Percentiles rank a stretch among this genome's conserved stretches.
Evolutionary conservation across 2,888 invertebrate species (phyloP).

Genomic region (Watsonalla binaria): DNA sequence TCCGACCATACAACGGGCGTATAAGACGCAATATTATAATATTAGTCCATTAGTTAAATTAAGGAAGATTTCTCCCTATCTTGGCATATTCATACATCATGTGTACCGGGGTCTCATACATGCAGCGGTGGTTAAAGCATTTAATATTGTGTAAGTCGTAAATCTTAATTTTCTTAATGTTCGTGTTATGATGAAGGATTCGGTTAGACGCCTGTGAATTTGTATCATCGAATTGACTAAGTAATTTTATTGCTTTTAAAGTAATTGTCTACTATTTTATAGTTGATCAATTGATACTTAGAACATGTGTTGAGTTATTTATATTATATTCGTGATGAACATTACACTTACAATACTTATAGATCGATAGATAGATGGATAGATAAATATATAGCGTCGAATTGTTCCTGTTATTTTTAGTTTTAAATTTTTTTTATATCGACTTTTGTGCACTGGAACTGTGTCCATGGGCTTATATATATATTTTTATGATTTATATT

Average conservation of each 20-base stretch:
- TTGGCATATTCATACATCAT: conserved; percentile 65
- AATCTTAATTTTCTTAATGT: conserved; percentile 64
- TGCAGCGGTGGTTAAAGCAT: conserved; percentile 66
- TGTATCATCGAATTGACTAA: background rate
- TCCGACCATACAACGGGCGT: conserved; percentile 29
- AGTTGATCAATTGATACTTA: background rate
- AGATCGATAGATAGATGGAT: too few relatives aligned
- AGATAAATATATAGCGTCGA: too few relatives aligned
- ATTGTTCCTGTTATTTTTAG: too few relatives aligned
- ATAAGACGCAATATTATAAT: conserved; percentile 39
- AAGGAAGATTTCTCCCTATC: conserved; percentile 69
- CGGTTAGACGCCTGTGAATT: conserved; percentile 15
- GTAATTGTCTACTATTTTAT: background rate
- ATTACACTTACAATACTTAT: too few relatives aligned
- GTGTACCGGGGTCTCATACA: conserved; percentile 50
- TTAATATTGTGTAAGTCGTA: conserved; percentile 63
- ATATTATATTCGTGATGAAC: too few relatives aligned
- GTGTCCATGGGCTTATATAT: too few relatives aligned
- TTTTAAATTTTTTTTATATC: too few relatives aligned
- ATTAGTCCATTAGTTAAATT: conserved; percentile 74
- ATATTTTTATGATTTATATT: too few relatives aligned
- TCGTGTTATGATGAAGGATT: conserved; percentile 20
- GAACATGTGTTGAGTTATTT: too few relatives aligned
- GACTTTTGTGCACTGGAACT: too few relatives aligned
- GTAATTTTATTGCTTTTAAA: background rate